These are phyloP conservation scores for Brachyhypopomus gauderio DNA, from an alignment of 2,113 vertebrate species.

Conservation along the genomic window DNA sequence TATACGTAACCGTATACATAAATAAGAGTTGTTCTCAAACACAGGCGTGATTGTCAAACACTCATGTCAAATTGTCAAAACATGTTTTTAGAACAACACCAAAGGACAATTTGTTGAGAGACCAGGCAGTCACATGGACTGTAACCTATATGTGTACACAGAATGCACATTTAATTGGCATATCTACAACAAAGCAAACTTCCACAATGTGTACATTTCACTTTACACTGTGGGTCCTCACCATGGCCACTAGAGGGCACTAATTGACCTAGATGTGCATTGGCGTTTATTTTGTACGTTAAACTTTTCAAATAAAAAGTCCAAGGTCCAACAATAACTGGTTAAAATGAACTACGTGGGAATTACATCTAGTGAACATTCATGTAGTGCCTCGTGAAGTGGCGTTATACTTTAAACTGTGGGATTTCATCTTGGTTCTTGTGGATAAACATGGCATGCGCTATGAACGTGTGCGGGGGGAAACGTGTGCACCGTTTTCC, in stretches of 20 bases:
- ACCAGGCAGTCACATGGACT: neutral
- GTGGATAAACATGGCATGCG: too few species aligned
- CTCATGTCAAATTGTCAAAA: neutral
- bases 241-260: constrained; percentile 30
- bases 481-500: too few species aligned
- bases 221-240: neutral
- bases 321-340: neutral
- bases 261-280: neutral
- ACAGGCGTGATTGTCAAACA: neutral
- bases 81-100: neutral
- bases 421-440: too few species aligned
- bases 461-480: too few species aligned
- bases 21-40: neutral
- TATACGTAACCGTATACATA: constrained; percentile 10
- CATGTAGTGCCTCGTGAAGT: too few species aligned
- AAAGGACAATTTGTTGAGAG: neutral
- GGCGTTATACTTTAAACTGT: too few species aligned
- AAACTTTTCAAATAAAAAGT: neutral
- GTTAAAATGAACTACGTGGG: neutral
- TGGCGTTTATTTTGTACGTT: neutral
- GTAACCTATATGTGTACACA: neutral
- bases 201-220: neutral
- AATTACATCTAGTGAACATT: neutral
- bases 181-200: neutral
- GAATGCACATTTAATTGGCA: too few species aligned